Evolutionary conservation across 53 echinoderm and acorn worm species (phyloP).

Genomic region (Hippasteria phrygiana): DNA sequence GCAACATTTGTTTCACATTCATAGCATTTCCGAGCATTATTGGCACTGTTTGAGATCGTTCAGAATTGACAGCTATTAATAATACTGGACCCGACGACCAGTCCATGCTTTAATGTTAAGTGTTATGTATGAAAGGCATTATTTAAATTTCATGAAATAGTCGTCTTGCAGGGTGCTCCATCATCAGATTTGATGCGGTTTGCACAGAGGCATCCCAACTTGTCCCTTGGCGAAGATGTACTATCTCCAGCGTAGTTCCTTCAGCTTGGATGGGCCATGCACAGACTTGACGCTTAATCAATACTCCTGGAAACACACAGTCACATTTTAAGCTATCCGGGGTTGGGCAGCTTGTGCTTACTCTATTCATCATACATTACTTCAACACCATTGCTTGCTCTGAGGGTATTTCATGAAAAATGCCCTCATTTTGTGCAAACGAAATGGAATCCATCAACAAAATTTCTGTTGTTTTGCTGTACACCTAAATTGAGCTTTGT

Average conservation of each 20-base stretch:
- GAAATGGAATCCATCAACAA: too few species aligned
- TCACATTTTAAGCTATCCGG: constrained; percentile 36
- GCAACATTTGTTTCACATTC: constrained; percentile 27
- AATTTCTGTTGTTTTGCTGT: too few species aligned
- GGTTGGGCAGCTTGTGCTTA: background rate
- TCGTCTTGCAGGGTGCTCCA: constrained; percentile 2
- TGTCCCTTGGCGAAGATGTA: constrained; percentile 12
- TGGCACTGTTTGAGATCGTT: constrained; percentile 9
- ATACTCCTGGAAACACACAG: constrained; percentile 9
- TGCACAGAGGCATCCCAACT: background rate
- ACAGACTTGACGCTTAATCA: constrained; percentile 38
- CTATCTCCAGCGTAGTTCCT: background rate
- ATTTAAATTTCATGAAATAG: background rate
- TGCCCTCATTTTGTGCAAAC: too few species aligned
- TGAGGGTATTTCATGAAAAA: too few species aligned
- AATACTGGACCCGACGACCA: background rate
- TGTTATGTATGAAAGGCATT: background rate
- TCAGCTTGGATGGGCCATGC: constrained; percentile 34
- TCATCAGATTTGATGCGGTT: constrained; percentile 17
- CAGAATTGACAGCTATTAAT: constrained; percentile 32
- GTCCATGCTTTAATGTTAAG: background rate
- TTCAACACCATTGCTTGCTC: too few species aligned
- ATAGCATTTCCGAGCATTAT: constrained; percentile 12
- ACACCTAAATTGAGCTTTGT: too few species aligned
- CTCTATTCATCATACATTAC: too few species aligned